Evolutionary conservation across 2,888 invertebrate species (phyloP).

Genomic region (Pseudeuparius sepicola): DNA sequence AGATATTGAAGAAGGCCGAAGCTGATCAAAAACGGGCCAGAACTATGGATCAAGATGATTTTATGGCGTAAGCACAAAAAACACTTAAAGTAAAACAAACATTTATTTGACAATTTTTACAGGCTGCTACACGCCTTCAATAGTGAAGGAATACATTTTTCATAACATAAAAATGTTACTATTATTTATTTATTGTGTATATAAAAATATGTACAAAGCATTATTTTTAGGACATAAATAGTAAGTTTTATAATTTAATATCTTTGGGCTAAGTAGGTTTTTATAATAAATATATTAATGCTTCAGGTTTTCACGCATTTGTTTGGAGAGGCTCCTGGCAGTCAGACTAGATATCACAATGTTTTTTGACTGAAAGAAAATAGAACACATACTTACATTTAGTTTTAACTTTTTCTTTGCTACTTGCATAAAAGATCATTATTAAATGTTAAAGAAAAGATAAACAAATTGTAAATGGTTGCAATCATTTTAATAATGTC

Average conservation of each 20-base stretch:
- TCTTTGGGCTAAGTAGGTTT: too few species aligned
- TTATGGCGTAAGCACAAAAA: conserved; percentile 53
- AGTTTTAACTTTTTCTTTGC: conserved; percentile 5
- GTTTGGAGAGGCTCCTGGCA: conserved; percentile 65
- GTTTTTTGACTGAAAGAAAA: conserved; percentile 20
- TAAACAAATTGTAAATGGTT: too few species aligned
- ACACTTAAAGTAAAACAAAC: conserved; percentile 9
- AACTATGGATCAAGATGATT: conserved; percentile 94
- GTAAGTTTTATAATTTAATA: too few species aligned
- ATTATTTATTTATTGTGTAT: too few species aligned
- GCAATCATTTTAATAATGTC: too few species aligned
- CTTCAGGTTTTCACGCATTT: conserved; percentile 54
- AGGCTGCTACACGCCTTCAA: conserved; percentile 59
- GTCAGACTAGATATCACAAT: conserved; percentile 60
- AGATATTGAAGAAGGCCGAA: conserved; percentile 56
- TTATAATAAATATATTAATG: conserved; percentile 1
- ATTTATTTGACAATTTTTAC: conserved; percentile 28
- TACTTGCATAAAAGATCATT: conserved; percentile 16
- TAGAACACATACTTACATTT: neutral
- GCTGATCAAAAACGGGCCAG: conserved; percentile 76
- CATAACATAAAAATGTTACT: conserved; percentile 39
- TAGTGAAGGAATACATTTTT: conserved; percentile 87
- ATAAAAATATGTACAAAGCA: too few species aligned
- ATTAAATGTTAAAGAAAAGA: too few species aligned
- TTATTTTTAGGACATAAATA: too few species aligned